Base-by-base conservation (phyloP, 2,113 vertebrate genomes). In the Stictonetta naevosa region DNA sequence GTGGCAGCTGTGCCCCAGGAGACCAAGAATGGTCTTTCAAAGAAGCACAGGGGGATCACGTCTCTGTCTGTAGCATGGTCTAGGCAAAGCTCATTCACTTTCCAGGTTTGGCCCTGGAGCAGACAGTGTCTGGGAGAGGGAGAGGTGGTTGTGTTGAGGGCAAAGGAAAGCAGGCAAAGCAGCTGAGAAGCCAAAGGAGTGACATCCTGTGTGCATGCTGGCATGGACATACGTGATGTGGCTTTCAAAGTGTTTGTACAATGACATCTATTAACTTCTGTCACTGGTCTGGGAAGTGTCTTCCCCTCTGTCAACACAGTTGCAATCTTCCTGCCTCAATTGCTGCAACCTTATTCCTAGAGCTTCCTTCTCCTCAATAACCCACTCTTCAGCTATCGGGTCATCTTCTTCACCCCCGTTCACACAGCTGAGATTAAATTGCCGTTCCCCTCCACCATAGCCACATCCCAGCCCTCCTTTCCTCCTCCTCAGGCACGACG, bases 401-500 rank as follows among this genome's bases (percentile, higher is more conserved):
- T 93, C 67, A 80, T 46, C 90, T 76, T 76, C 69, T 66, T 93
- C 74, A 74, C 16, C 15, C 25, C 20, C 11, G n/a, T 95, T 72
- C 83, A 73, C 59, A 36, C 42, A 88, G 75, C 18, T 78, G 38
- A 93, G 50, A 91, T 69, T 91, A 79, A 26, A 6, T 33, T 86
- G 76, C 85, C 59, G 13, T 46, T 95, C 19, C n/a, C 13, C 29
- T 95, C 55, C 31, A 68, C 69, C 77, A 92, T 6, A 92, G 44
- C 64, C 83, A 75, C 48, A 63, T 93, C 73, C 71, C 60, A 83
- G 68, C 38, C 52, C 42, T 93, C 22, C 55, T 64, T 84, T 83
- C 93, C 93, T 96, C 94, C 95, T 93, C 85, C 83, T 93, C 90
- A 88, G 67, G 92, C 96, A 94, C 79, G 93, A 94, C 36, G 79